A percentile compares a stretch with the other conserved stretches of the same genome.
These are phyloP conservation scores for Chymomyza amoena DNA, from an alignment of 2,888 invertebrate genomes.

Conservation along the genomic window DNA sequence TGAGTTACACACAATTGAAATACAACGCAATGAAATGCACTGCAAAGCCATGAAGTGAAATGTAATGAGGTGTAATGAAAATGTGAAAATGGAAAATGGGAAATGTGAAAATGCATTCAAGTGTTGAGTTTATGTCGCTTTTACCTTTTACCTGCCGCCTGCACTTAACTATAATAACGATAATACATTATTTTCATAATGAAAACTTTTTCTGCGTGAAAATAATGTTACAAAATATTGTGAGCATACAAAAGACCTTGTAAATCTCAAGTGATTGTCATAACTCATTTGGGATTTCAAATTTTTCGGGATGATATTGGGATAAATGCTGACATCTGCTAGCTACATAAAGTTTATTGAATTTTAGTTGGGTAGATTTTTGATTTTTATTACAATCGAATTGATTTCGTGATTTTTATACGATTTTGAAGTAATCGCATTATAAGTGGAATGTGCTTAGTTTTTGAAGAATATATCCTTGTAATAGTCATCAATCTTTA, in stretches of 20 bases:
- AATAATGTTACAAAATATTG: background rate
- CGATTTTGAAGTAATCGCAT: too few relatives aligned
- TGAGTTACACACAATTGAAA: conserved; percentile 52
- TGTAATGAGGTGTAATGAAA: conserved; percentile 72
- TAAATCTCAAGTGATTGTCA: background rate
- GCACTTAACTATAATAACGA: conserved; percentile 65
- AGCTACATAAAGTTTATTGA: too few relatives aligned
- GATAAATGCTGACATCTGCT: too few relatives aligned
- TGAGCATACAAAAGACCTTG: background rate
- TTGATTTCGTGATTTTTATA: too few relatives aligned
- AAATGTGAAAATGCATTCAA: conserved; percentile 71
- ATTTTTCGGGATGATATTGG: background rate
- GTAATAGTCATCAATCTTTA: too few relatives aligned
- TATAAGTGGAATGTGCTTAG: too few relatives aligned
- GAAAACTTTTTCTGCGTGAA: background rate
- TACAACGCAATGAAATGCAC: conserved; percentile 53
- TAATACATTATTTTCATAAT: conserved; percentile 13
- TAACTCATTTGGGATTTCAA: background rate
- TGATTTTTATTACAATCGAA: too few relatives aligned
- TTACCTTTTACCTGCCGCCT: conserved; percentile 16
- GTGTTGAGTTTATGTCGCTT: conserved; percentile 40
- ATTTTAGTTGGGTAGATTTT: too few relatives aligned
- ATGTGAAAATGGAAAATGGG: conserved; percentile 72
- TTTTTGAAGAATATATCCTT: too few relatives aligned
- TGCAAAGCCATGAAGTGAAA: conserved; percentile 60